Base-by-base conservation (phyloP, 1,140 invertebrate genomes). In the Trichonephila clavipes region DNA sequence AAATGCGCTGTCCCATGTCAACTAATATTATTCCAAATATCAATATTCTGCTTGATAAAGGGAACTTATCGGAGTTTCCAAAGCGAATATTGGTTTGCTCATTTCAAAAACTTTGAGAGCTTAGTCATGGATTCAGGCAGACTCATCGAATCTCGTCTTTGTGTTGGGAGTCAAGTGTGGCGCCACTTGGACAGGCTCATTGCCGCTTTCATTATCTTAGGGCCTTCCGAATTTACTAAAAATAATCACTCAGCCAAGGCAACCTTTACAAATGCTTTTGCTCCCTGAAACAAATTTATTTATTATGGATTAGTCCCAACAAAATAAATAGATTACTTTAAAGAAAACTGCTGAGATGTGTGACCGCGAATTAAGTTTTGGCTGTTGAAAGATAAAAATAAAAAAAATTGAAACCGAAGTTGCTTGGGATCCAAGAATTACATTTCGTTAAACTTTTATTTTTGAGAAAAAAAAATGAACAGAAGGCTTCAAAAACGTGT, bases 181-280 rank as follows among this genome's bases (percentile, higher is more conserved):
- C 89, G 89, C 89, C 89, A 82, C 59, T 81, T 90, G 21, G 89
- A 51, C 66, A 69, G 28, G 69, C 89, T 90, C 89, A 62, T 90
- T 82, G 89, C 69, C 89, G 82, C 89, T 90, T 90, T 82, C 89
- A 90, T 90, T 90, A 90, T 90, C 89, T 61, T 82, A 28, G 21
- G 66, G 89, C 28, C 58, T 58, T 77, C 44, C 69, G 72, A 90
- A 44, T 81, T 90, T 90, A n/a, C 89, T 90, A 90, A 90, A 90
- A 90, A 90, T 81, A 90, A 59, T 81, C 58, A 34, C n/a, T 40
- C 24, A 69, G 28, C 28, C 87, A 28, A 14, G 6, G 59, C 19
- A 69, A 69, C 58, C 82, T 83, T 83, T 28, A 58, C 61, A 87
- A 62, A 87, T 18, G 61, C 51, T 64, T 83, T 28, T 40, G 61